Evolutionary conservation across 1,140 invertebrate genomes (phyloP).

Genomic region (Aphis gossypii): DNA sequence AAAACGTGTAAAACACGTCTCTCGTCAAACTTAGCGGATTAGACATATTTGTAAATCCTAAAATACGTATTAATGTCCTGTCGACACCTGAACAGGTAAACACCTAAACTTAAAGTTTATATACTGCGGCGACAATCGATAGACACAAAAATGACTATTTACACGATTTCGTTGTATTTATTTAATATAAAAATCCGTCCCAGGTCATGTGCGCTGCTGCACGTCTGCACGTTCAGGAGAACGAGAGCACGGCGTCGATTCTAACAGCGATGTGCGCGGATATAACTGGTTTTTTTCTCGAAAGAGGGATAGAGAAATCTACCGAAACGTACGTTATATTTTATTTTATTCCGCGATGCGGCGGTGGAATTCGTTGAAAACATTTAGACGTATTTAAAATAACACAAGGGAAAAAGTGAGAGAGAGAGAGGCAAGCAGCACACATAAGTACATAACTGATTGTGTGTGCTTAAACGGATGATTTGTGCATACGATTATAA

Average conservation of each 20-base stretch:
- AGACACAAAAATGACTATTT: not conserved
- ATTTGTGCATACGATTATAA: conserved; percentile 50
- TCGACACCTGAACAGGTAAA: too few species aligned
- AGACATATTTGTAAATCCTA: too few species aligned
- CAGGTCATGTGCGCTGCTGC: not conserved
- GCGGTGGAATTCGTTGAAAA: conserved; percentile 7
- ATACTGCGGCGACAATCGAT: not conserved
- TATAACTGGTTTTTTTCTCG: not conserved
- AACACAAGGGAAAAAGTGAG: not conserved
- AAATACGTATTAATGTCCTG: too few species aligned
- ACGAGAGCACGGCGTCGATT: not conserved
- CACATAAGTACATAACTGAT: conserved; percentile 33
- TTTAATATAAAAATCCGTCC: not conserved
- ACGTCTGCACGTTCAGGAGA: not conserved
- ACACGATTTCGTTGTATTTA: not conserved
- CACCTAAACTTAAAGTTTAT: not conserved
- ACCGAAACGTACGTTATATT: not conserved
- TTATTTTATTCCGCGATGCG: not conserved
- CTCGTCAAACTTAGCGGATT: too few species aligned
- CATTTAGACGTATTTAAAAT: not conserved
- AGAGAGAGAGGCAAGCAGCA: not conserved
- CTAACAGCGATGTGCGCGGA: too few species aligned
- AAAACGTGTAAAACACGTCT: too few species aligned
- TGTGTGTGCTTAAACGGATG: conserved; percentile 48
- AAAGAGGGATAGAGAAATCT: not conserved